Percentiles rank a stretch among this genome's conserved stretches.
These are phyloP conservation scores for Myotis lucifugus DNA, from an alignment of 2,113 vertebrate species.

Conservation along the genomic window DNA sequence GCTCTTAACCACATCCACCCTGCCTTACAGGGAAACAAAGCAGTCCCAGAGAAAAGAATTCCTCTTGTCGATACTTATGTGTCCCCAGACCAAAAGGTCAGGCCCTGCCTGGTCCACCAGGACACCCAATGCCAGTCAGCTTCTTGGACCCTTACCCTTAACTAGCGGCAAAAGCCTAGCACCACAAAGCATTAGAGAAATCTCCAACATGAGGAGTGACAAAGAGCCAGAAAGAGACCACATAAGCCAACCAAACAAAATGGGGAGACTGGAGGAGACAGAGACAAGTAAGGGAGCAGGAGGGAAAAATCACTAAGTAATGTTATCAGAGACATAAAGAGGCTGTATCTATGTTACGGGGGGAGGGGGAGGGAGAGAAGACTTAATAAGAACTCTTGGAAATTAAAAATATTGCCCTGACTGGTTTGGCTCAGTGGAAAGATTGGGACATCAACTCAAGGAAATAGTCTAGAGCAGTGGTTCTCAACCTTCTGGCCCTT, in stretches of 20 bases:
- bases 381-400: conserved; percentile 27
- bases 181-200: background rate
- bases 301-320: background rate
- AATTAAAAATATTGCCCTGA: conserved; percentile 52
- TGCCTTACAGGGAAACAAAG: background rate
- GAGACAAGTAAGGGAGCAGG: background rate
- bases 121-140: background rate
- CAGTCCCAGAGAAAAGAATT: background rate
- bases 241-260: background rate
- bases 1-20: conserved; percentile 1
- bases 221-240: background rate
- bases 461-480: background rate
- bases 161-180: background rate
- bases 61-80: background rate
- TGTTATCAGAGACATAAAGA: conserved; percentile 29
- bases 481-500: background rate
- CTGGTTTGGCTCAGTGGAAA: too few relatives aligned
- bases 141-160: background rate
- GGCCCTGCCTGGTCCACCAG: background rate
- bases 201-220: background rate
- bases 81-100: background rate
- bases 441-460: background rate
- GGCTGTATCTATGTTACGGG: background rate
- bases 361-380: background rate
- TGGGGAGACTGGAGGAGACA: background rate